Evolutionary conservation across 2,113 vertebrate species (phyloP).

Genomic region (Campylomormyrus numenius): DNA sequence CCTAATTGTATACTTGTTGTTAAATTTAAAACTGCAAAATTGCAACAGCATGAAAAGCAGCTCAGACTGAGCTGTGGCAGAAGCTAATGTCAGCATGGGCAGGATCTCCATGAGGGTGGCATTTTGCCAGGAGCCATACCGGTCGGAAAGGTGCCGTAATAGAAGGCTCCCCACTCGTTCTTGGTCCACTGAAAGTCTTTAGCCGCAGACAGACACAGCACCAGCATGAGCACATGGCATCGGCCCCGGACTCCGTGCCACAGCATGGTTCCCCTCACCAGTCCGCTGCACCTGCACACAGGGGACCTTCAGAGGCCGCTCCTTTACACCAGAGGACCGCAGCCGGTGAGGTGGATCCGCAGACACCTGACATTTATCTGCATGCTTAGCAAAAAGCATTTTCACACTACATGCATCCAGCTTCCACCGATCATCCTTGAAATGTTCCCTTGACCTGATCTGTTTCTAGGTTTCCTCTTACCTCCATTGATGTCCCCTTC

Average conservation of each 20-base stretch:
- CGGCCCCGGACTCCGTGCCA: conserved; percentile 27
- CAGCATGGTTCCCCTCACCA: conserved; percentile 47
- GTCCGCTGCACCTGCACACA: conserved; percentile 39
- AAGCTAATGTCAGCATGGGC: too few species aligned
- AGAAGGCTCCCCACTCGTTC: conserved; percentile 78
- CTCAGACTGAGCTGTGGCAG: neutral
- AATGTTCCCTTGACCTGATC: neutral
- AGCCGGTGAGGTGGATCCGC: neutral
- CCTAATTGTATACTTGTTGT: neutral
- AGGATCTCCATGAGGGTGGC: neutral
- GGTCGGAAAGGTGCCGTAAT: conserved; percentile 82
- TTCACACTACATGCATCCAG: neutral
- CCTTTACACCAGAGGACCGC: neutral
- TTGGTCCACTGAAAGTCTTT: conserved; percentile 74
- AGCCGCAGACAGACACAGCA: conserved; percentile 56
- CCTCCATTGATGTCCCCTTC: neutral
- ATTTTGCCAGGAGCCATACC: conserved; percentile 55
- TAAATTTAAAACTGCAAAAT: neutral
- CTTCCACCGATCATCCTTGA: neutral
- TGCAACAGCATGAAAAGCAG: neutral
- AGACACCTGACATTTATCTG: neutral
- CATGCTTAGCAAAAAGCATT: neutral
- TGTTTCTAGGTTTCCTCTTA: neutral
- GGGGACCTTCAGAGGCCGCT: neutral
- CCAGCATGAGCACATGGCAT: conserved; percentile 63